phyloP scores from a whole-genome alignment of 1,140 invertebrate species.

The Thaumatotibia leucotreta region DNA sequence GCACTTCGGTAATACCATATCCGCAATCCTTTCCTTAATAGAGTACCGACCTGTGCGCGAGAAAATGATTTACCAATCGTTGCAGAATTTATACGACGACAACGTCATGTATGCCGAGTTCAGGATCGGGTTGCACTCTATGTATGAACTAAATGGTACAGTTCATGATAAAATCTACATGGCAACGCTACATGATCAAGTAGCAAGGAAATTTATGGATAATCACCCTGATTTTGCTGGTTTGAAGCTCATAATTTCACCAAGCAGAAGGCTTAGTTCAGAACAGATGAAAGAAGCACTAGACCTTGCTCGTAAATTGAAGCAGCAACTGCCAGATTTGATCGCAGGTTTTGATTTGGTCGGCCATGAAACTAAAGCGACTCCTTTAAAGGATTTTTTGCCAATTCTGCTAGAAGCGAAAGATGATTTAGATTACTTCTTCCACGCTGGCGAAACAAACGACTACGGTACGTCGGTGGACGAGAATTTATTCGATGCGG shows the following conservation, averaged over 20 bases:
- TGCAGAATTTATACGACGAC: constrained; percentile 86
- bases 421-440: constrained; percentile 86
- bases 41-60: constrained; percentile 83
- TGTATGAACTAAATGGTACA: constrained; percentile 82
- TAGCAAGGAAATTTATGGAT: constrained; percentile 76
- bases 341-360: constrained; percentile 87
- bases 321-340: constrained; percentile 70
- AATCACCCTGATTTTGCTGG: constrained; percentile 83
- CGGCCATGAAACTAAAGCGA: constrained; percentile 83
- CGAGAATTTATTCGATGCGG: constrained; percentile 87
- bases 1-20: constrained; percentile 81
- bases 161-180: constrained; percentile 74
- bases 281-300: constrained; percentile 70
- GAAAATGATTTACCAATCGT: constrained; percentile 82
- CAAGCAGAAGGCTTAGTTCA: constrained; percentile 78
- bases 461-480: constrained; percentile 81
- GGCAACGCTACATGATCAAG: constrained; percentile 78
- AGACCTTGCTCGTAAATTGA: constrained; percentile 47
- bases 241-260: constrained; percentile 80
- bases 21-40: constrained; percentile 78
- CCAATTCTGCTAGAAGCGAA: constrained; percentile 74
- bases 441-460: constrained; percentile 90
- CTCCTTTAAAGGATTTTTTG: constrained; percentile 79
- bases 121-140: constrained; percentile 70
- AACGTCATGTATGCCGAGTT: constrained; percentile 90